phyloP scores from a whole-genome alignment of 2,113 vertebrate species.

The Egretta garzetta region DNA sequence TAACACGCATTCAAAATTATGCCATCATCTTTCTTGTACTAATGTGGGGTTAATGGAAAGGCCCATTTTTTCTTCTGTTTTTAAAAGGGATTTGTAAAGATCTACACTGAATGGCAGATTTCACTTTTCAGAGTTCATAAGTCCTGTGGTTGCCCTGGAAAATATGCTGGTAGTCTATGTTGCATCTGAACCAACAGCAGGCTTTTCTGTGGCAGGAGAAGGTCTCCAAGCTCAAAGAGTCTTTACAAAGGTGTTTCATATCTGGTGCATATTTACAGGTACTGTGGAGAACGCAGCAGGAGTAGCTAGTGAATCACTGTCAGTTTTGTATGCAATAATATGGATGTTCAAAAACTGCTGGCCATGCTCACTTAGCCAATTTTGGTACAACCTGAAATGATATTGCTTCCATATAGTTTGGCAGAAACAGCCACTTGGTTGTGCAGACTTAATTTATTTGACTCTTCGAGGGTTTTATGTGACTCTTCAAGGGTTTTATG shows the following conservation, averaged over 20 bases:
- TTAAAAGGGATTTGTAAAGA: neutral
- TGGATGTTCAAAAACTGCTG: neutral
- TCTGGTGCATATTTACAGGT: neutral
- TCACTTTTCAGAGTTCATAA: neutral
- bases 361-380: neutral
- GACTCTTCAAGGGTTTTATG: neutral
- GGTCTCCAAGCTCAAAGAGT: neutral
- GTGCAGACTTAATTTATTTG: neutral
- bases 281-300: neutral
- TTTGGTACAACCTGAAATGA: neutral
- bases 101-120: neutral
- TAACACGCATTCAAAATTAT: neutral
- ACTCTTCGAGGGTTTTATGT: neutral
- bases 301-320: neutral
- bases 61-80: neutral
- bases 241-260: constrained; percentile 43
- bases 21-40: neutral
- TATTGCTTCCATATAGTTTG: neutral
- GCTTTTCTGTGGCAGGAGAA: neutral
- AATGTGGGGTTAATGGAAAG: neutral
- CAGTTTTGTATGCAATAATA: neutral
- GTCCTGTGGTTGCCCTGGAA: neutral
- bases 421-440: neutral
- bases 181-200: neutral
- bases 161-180: neutral